Evolutionary conservation across 1,140 invertebrate species (phyloP), one percentile per base, ranked within the genome.

Genomic region (Aphelenchoides avenae): DNA sequence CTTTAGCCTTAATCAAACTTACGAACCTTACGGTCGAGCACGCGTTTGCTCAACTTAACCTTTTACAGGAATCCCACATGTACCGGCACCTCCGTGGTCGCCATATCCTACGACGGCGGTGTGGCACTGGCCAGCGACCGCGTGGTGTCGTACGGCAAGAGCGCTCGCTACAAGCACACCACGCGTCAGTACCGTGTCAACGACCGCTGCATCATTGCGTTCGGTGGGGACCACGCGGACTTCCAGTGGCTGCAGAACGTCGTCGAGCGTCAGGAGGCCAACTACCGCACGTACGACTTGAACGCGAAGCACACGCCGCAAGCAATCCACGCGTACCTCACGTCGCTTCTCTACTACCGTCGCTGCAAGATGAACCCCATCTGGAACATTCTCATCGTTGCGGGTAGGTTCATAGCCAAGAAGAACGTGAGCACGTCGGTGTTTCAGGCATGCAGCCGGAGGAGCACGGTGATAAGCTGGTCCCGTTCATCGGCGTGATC

Each of bases 231-330:
- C 53, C 64, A 70, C 52, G 74, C 73, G 11, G 73, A 75, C 42
- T 75, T 75, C 49, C 73, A 75, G 44, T 76, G 59, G 58, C 55
- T 75, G 29, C 75, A 75, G 48, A 75, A 75, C 53, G 57, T 77
- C 11, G 66, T 75, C 24, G 69, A 75, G 36, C 61, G 73, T 7
- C 56, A 58, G 34, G 69, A 74, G 34, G 33, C 31, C n/a, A 72
- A 29, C 34, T 60, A 29, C 58, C 43, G 29, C 18, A 53, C 26
- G 34, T 27, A 9, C 27, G 9, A 34, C 9, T 58, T 58, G n/a
- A 15, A 7, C 9, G 13, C 30, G 24, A 30, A 48, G 22, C 29
- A 33, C 26, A 70, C 68, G 13, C 71, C 73, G 9, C 68, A 64
- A 40, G 72, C 73, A 29, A 48, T 75, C 4, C 66, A 77, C 33